Base-by-base conservation (phyloP, 2,888 invertebrate genomes). In the Pterostichus niger region DNA sequence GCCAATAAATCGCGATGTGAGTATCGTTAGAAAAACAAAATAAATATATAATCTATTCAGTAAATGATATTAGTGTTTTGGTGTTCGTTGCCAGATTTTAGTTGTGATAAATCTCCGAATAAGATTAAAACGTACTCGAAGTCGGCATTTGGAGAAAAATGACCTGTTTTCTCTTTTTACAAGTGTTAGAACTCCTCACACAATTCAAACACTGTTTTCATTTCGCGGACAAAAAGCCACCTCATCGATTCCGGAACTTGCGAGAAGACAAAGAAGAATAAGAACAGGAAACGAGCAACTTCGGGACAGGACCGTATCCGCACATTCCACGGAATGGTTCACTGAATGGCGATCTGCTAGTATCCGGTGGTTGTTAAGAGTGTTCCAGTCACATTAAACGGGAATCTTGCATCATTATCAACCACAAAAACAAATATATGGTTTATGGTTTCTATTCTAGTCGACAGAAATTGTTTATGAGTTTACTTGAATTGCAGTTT, bases 41-140 rank as follows among this genome's bases (percentile, higher is more conserved):
- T 52, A 75, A 75, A 75, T 52, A 75, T 52, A 75, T 75, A 75
- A 75, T 75, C 49, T 75, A 52, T 75, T 52, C 49, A 75, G 75
- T 75, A 75, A 75, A 75, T 75, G 78, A 64, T 79, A 79, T 79
- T 79, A 79, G 78, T 79, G 78, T 59, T 79, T 79, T 61, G 61
- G 75, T 79, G 64, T 59, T 31, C 24, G 78, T 79, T 79, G 78
- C 78, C 78, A 79, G 78, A 79, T 61, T 17, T n/a, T 9, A 40
- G 10, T 61, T 4, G 46, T 59, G 61, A 79, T 79, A 79, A 79
- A 79, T 79, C 54, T 79, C 15, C 46, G 61, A 79, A 79, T 79
- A 79, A 79, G 78, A 79, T 79, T 79, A 77, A 77, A 77, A 77
- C 59, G 44, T 56, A 77, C 77, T 75, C 75, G 24, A 75, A 75